Evolutionary conservation across 2,113 vertebrate genomes (phyloP).

Genomic region (Paramisgurnus dabryanus): DNA sequence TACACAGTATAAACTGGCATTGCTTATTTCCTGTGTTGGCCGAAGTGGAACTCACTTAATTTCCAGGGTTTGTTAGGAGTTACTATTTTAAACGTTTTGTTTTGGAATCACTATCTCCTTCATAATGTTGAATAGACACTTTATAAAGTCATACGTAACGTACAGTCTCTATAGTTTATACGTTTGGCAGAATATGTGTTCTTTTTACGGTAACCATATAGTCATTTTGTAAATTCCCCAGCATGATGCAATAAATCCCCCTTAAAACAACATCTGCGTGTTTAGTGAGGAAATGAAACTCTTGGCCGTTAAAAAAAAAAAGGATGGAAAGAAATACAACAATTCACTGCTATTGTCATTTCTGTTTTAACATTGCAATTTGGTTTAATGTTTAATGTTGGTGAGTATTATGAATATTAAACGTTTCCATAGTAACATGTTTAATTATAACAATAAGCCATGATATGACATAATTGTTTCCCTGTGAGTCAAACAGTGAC

Average conservation of each 20-base stretch:
- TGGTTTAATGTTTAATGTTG: too few species aligned
- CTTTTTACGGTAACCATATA: neutral
- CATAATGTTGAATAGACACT: constrained; percentile 13
- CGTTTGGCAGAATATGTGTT: neutral
- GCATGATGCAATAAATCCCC: constrained; percentile 28
- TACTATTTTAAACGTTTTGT: constrained; percentile 59
- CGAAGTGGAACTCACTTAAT: constrained; percentile 42
- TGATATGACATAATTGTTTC: neutral
- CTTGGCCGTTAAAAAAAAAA: constrained; percentile 3
- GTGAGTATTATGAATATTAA: neutral
- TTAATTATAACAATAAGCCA: neutral
- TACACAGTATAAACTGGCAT: constrained; percentile 15
- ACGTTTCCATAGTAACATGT: constrained; percentile 4
- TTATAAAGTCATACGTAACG: neutral
- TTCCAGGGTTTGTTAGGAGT: constrained; percentile 62
- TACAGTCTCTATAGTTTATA: neutral
- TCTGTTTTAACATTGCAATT: neutral
- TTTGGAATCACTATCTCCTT: constrained; percentile 29
- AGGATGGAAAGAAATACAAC: neutral
- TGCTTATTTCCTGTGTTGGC: constrained; percentile 54
- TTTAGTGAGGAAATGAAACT: constrained; percentile 50
- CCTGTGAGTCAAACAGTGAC: constrained; percentile 35
- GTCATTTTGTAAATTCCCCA: constrained; percentile 39
- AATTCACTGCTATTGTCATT: neutral
- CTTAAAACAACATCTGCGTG: neutral